phyloP scores from a whole-genome alignment of 1,140 invertebrate genomes.

The Neuroterus valhalla region DNA sequence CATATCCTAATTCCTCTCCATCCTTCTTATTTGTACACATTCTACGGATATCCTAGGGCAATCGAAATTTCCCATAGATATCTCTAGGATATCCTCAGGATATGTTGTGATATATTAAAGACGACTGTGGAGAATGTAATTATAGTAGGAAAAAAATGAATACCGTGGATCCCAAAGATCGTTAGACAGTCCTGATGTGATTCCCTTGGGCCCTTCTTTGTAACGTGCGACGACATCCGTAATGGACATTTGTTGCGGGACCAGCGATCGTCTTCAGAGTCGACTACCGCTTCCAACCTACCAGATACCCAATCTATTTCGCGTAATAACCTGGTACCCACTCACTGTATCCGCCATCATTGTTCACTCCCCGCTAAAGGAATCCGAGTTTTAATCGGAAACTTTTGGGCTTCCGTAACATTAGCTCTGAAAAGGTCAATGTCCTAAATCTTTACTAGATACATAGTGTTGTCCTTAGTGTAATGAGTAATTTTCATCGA shows the following conservation, averaged over 20 bases:
- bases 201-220: slow-evolving; percentile 26
- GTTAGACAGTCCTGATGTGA: neutral
- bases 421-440: too few relatives aligned
- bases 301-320: slow-evolving; percentile 64
- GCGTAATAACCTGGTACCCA: slow-evolving; percentile 56
- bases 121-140: neutral
- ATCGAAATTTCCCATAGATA: too few relatives aligned
- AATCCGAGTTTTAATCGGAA: neutral
- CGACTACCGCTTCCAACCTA: slow-evolving; percentile 32
- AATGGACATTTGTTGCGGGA: slow-evolving; percentile 65
- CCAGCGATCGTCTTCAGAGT: slow-evolving; percentile 35
- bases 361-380: neutral
- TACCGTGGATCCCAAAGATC: neutral
- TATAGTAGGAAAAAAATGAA: neutral
- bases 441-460: too few relatives aligned
- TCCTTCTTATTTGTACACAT: too few relatives aligned
- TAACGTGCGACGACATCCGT: slow-evolving; percentile 42
- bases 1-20: too few relatives aligned
- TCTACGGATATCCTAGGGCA: too few relatives aligned
- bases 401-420: neutral
- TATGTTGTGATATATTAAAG: neutral
- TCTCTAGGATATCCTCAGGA: too few relatives aligned
- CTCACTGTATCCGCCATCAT: slow-evolving; percentile 35
- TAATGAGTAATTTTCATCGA: too few relatives aligned
- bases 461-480: too few relatives aligned